Percentiles rank a stretch among this genome's conserved stretches.
These are phyloP conservation scores for Anthophora plumipes DNA, from an alignment of 2,888 invertebrate genomes.

Conservation along the genomic window DNA sequence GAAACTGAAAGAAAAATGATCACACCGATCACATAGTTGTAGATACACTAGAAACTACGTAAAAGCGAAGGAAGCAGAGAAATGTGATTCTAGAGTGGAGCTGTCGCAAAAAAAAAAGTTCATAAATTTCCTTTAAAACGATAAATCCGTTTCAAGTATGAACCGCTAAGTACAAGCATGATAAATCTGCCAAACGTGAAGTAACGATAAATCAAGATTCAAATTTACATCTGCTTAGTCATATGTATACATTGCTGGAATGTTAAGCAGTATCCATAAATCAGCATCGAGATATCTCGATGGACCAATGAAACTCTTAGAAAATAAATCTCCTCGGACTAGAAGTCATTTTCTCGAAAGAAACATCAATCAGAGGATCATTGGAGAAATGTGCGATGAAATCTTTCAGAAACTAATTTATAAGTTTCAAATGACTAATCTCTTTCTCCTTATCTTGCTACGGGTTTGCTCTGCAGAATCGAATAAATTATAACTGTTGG, in stretches of 20 bases:
- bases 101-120: constrained; percentile 1
- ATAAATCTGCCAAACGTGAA: constrained; percentile 40
- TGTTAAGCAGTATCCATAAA: constrained; percentile 24
- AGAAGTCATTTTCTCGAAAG: neutral
- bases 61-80: neutral
- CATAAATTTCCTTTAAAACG: constrained; percentile 11
- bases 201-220: constrained; percentile 45
- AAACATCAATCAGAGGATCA: neutral
- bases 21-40: too few species aligned
- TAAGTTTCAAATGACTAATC: neutral
- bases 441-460: too few species aligned
- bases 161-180: constrained; percentile 9
- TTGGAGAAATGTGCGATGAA: neutral
- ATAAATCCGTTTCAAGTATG: constrained; percentile 38
- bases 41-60: neutral
- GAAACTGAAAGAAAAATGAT: too few species aligned
- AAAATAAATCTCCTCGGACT: neutral
- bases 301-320: neutral
- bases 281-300: constrained; percentile 12
- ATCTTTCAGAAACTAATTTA: too few species aligned
- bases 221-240: constrained; percentile 38
- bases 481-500: too few species aligned
- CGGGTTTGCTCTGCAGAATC: too few species aligned
- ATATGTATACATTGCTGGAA: constrained; percentile 13
- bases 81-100: neutral